These are phyloP conservation scores for Parasteatoda tepidariorum DNA, from an alignment of 1,140 invertebrate species.

Conservation along the genomic window DNA sequence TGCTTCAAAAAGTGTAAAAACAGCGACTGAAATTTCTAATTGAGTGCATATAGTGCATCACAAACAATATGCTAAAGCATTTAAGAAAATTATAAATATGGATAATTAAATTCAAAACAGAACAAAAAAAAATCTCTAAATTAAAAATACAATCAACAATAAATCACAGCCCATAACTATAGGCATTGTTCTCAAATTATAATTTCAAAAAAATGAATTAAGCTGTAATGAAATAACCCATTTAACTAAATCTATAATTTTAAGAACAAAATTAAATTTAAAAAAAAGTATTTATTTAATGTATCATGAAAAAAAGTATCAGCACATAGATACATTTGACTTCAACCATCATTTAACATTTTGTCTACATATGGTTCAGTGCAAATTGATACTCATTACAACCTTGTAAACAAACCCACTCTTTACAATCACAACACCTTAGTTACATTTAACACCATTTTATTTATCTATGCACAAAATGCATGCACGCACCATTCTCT, in stretches of 20 bases:
- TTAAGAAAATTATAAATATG: too few species aligned
- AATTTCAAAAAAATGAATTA: too few species aligned
- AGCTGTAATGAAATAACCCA: too few species aligned
- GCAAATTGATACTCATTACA: constrained; percentile 18
- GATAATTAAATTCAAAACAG: too few species aligned
- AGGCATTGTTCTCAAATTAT: too few species aligned
- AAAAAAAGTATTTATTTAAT: background rate
- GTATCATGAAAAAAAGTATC: background rate
- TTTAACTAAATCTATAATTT: background rate
- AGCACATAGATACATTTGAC: constrained; percentile 15
- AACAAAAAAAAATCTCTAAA: too few species aligned
- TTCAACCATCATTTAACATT: background rate
- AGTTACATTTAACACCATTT: constrained; percentile 4
- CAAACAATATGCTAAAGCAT: too few species aligned
- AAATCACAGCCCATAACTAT: too few species aligned
- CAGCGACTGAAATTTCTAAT: too few species aligned
- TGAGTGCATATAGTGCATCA: too few species aligned
- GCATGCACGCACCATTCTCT: constrained; percentile 23
- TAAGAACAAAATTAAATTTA: background rate
- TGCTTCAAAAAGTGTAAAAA: too few species aligned
- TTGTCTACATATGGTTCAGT: background rate
- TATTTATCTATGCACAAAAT: constrained; percentile 35
- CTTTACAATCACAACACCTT: constrained; percentile 18
- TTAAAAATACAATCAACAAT: too few species aligned
- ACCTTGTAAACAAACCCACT: constrained; percentile 27